These are phyloP conservation scores for Eupristina koningsbergeri DNA, from an alignment of 1,140 invertebrate species.

Conservation along the genomic window DNA sequence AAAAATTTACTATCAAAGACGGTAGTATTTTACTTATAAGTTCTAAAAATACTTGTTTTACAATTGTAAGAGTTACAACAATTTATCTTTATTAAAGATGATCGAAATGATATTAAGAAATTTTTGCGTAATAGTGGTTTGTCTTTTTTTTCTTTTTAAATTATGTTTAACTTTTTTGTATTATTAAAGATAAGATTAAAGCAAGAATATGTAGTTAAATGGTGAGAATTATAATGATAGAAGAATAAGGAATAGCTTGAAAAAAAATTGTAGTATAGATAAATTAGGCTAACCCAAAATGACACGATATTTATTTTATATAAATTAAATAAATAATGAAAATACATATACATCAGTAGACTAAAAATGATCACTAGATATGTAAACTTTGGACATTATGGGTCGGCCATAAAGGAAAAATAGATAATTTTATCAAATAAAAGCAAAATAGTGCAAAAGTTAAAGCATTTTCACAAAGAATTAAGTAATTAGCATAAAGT, in stretches of 20 bases:
- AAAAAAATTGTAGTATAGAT: constrained; percentile 24
- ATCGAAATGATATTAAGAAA: not conserved
- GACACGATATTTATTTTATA: not conserved
- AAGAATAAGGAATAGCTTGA: constrained; percentile 13
- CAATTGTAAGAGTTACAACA: not conserved
- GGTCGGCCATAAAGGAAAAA: constrained; percentile 19
- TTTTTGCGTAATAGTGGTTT: constrained; percentile 19
- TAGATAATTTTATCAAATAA: constrained; percentile 29
- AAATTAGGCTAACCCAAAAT: not conserved
- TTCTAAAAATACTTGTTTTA: constrained; percentile 13
- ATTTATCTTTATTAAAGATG: not conserved
- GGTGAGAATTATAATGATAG: constrained; percentile 25
- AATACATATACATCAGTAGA: not conserved
- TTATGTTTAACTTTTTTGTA: constrained; percentile 20
- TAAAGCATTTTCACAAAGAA: constrained; percentile 3
- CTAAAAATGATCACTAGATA: not conserved
- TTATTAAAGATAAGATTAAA: constrained; percentile 21
- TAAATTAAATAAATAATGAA: not conserved
- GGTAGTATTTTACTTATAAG: not conserved
- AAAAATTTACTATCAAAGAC: too few relatives aligned
- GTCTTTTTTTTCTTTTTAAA: constrained; percentile 16
- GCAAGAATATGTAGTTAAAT: constrained; percentile 30
- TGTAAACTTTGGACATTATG: not conserved
- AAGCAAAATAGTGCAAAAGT: not conserved
- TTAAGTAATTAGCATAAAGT: not conserved